Base-by-base conservation (phyloP, 2,797 vertebrate genomes). In the Meda fulgida region DNA sequence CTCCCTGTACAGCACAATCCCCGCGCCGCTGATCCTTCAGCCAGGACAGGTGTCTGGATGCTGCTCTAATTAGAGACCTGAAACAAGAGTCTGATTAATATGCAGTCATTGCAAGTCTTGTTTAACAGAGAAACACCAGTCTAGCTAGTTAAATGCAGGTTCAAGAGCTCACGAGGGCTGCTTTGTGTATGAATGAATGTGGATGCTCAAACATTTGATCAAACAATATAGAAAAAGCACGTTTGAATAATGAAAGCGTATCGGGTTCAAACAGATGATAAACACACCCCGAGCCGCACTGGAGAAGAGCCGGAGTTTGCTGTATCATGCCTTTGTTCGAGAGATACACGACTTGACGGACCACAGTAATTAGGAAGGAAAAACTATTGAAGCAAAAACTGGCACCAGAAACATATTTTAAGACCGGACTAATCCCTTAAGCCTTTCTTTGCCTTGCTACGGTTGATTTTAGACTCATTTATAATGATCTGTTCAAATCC, bases 21-120 rank as follows among this genome's bases (percentile, higher is more conserved):
- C 84, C 40, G 38, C 43, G 2, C 38, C 78, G 67, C 65, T 51
- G n/a, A 63, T 84, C 51, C 40, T 72, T 86, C 73, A 29, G 36
- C 40, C 36, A 31, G 69, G 63, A 75, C 81, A 79, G 84, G 81
- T 82, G 88, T 70, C 84, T 38, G 78, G 67, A 81, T 87, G 65
- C 53, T 19, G 16, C 9, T 86, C 69, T 83, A 88, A 88, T 89
- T 76, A 88, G 73, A 18, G 31, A 73, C 78, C 38, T 60, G 63
- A 78, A 80, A 86, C 79, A 83, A 85, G 85, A 78, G 38, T 29
- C 51, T 67, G 63, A 84, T 89, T 76, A 72, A 78, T 88, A 88
- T 88, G 80, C 83, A 80, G 53, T 38, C 38, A 10, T 67, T 11
- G 58, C 83, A 70, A 84, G 75, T 65, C 36, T 75, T 76, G 53